phyloP scores from a whole-genome alignment of 2,888 invertebrate genomes.

The Ashinkailepas kermadecensis region DNA sequence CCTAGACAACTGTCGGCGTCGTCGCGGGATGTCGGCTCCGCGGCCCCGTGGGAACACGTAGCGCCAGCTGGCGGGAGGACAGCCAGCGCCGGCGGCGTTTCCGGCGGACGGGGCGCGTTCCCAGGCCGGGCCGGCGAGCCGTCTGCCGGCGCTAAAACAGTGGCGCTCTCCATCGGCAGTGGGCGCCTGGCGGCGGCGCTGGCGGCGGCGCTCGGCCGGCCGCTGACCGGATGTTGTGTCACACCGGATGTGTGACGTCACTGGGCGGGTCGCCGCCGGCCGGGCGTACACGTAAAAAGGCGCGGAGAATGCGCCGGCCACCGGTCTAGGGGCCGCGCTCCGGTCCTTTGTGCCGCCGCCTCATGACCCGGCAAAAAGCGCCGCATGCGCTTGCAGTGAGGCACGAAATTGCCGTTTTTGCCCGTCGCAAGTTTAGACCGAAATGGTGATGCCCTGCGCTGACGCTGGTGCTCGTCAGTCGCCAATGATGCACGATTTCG shows the following conservation, averaged over 20 bases:
- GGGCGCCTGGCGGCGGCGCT: not conserved
- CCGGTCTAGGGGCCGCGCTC: no score
- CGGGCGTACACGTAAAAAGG: conserved; percentile 12
- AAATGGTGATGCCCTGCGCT: not conserved
- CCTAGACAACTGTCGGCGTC: no score
- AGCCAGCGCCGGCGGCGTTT: conserved; percentile 22
- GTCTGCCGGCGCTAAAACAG: not conserved
- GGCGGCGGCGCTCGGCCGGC: not conserved
- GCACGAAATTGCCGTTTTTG: conserved; percentile 3
- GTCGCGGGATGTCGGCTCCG: not conserved
- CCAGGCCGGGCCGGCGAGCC: conserved; percentile 3
- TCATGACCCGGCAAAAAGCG: not conserved
- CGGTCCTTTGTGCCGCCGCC: not conserved
- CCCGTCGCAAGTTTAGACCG: not conserved
- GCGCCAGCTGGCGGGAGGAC: conserved; percentile 24
- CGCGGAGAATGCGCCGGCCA: not conserved
- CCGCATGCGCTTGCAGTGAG: not conserved
- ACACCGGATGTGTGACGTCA: conserved; percentile 20
- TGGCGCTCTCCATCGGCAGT: not conserved
- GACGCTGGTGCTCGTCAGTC: not conserved
- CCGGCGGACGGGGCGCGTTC: conserved; percentile 25
- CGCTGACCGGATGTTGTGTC: conserved; percentile 13
- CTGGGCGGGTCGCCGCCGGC: conserved; percentile 8
- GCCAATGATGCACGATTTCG: not conserved
- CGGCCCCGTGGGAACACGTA: not conserved